Percentiles rank a stretch among this genome's conserved stretches.
Conservation (phyloP, 1,140 invertebrate genomes). For the Zaprionus davidi region DNA sequence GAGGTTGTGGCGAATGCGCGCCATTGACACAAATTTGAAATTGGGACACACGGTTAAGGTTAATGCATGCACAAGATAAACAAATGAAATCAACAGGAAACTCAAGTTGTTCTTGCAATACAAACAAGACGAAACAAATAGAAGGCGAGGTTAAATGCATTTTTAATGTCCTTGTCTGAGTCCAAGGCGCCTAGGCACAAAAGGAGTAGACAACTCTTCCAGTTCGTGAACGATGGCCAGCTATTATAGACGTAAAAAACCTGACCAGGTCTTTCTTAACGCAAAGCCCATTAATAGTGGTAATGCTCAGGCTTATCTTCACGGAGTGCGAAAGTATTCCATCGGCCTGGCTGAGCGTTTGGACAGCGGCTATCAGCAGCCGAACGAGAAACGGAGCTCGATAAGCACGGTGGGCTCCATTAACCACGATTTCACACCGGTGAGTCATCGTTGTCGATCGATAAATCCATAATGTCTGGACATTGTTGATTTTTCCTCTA, state of each 20-base stretch:
- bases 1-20: constrained; percentile 27
- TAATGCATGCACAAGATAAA: constrained; percentile 76
- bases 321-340: constrained; percentile 73
- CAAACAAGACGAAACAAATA: constrained; percentile 48
- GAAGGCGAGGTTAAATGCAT: constrained; percentile 58
- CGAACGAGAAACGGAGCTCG: constrained; percentile 62
- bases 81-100: constrained; percentile 79
- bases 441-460: constrained; percentile 26
- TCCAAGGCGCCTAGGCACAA: constrained; percentile 32
- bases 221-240: constrained; percentile 69
- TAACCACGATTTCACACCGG: constrained; percentile 70
- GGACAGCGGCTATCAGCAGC: constrained; percentile 63
- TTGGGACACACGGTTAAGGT: constrained; percentile 74
- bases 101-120: constrained; percentile 59
- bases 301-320: constrained; percentile 71
- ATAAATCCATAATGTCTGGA: neutral
- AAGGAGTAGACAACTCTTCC: constrained; percentile 38
- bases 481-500: constrained; percentile 24
- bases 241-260: constrained; percentile 78
- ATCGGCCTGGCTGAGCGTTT: constrained; percentile 73
- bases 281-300: constrained; percentile 73
- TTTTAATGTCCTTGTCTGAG: constrained; percentile 59
- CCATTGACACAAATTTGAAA: constrained; percentile 66
- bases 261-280: constrained; percentile 75
- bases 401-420: constrained; percentile 58